Base-by-base conservation (phyloP, 2,888 invertebrate genomes). In the Noctua comes region DNA sequence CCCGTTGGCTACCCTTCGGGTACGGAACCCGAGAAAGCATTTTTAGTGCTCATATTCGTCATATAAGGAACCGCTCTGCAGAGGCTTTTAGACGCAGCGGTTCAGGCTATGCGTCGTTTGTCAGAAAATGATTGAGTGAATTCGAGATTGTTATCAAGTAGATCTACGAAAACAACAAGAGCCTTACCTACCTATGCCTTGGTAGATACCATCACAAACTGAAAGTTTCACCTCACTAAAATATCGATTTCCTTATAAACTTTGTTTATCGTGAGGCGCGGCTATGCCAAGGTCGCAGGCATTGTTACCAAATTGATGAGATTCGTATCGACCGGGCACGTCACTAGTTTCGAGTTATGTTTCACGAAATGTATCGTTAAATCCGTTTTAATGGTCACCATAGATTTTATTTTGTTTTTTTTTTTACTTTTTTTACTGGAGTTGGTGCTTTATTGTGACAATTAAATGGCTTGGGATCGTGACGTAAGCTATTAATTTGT, bases 261-360 rank as follows among this genome's bases (percentile, higher is more conserved):
- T 75, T 74, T 76, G 86, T 80, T 80, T 79, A 75, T 85, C 51
- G 82, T 79, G 62, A 82, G 88, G 86, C 76, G 82, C 80, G 86
- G 83, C 85, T 57, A 80, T 89, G 86, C 76, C 90, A 90, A 88
- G 90, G 89, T 83, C 80, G 74, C 18, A 54, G 73, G 72, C 79
- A 85, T 82, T 86, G 85, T 84, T 80, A 83, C 81, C 64, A 68
- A 86, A 86, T 83, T 88, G 83, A 88, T 81, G 88, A 81, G 79
- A 79, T 82, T 76, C 57, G 31, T 81, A 87, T 88, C 84, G 88
- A 88, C 77, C 81, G 16, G 54, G 64, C 62, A 71, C 75, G 68
- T 74, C 83, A 85, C 77, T 85, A 81, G 83, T 79, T 71, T 68
- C 75, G 40, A 73, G 79, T 80, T 80, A 76, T 77, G 82, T 82